Evolutionary conservation across 2,113 vertebrate genomes (phyloP).

Genomic region (Brachypodius melanocephalos): DNA sequence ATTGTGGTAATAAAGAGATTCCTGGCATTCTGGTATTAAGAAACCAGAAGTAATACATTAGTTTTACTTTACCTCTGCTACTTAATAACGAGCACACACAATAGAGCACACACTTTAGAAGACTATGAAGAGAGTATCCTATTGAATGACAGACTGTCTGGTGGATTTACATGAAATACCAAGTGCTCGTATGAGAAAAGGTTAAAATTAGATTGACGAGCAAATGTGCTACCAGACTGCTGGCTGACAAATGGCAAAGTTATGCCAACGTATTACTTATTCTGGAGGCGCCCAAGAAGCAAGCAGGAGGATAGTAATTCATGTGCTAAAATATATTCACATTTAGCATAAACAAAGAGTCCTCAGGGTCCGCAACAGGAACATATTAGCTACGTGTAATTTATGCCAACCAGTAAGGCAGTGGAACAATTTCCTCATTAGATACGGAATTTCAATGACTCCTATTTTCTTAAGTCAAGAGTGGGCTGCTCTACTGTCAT

Average conservation of each 20-base stretch:
- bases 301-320: constrained; percentile 70
- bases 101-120: constrained; percentile 44
- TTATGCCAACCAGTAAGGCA: constrained; percentile 41
- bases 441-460: constrained; percentile 9
- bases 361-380: constrained; percentile 48
- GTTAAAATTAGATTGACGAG: constrained; percentile 85
- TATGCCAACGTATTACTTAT: constrained; percentile 78
- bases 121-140: constrained; percentile 42
- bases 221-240: constrained; percentile 82
- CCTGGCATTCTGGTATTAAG: constrained; percentile 68
- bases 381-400: constrained; percentile 51
- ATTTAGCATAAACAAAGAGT: constrained; percentile 61
- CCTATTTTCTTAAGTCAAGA: background rate
- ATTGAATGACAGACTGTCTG: constrained; percentile 81
- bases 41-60: constrained; percentile 69
- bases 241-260: constrained; percentile 84
- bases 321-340: constrained; percentile 71
- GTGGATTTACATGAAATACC: constrained; percentile 76
- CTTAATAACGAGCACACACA: constrained; percentile 46
- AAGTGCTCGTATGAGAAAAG: constrained; percentile 76
- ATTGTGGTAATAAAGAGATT: constrained; percentile 66
- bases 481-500: background rate
- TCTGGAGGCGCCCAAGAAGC: constrained; percentile 73
- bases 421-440: constrained; percentile 14
- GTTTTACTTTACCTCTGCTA: constrained; percentile 61